Base-by-base conservation (phyloP, 2,113 vertebrate genomes). In the Brachyistius frenatus region DNA sequence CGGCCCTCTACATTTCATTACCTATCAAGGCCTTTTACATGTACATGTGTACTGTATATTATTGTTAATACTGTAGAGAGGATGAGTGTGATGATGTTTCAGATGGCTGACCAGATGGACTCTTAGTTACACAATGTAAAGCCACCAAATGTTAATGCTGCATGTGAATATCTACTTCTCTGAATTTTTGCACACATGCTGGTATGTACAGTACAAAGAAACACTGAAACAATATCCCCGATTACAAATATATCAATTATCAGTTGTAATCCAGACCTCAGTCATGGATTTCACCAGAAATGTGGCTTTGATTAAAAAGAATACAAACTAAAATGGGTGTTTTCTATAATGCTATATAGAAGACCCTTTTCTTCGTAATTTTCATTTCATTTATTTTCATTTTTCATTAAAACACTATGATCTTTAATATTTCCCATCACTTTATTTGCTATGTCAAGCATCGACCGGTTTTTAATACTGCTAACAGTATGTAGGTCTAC, bases 21-120 rank as follows among this genome's bases (percentile, higher is more conserved):
- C 84, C 88, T 84, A 71, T 81, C 71, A 88, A 91, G 88, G 91
- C 86, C 88, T 93, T 93, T 91, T 84, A 86, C 70, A 74, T 91
- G 86, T 87, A 89, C 50, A 88, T 88, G 81, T 88, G 81, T 64
- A 73, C 79, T 90, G 90, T 90, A 88, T 81, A 84, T 66, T 90
- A 89, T 61, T 92, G 80, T 85, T 68, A 73, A 88, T 88, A 86
- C 23, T 74, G 53, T 35, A 84, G 57, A 57, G 53, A 66, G 78
- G 68, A 72, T 52, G 56, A 5, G 66, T 78, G 46, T 83, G 57
- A 55, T 74, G 16, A 78, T 41, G 36, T 67, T 78, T 78, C 62
- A 83, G 39, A 75, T 15, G 46, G 41, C 39, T 64, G 61, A 83
- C n/a, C 74, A 73, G 79, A 83, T 54, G 52, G 60, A 76, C 56